Conservation (phyloP, 2,797 vertebrate species). For the Etheostoma nigrum region DNA sequence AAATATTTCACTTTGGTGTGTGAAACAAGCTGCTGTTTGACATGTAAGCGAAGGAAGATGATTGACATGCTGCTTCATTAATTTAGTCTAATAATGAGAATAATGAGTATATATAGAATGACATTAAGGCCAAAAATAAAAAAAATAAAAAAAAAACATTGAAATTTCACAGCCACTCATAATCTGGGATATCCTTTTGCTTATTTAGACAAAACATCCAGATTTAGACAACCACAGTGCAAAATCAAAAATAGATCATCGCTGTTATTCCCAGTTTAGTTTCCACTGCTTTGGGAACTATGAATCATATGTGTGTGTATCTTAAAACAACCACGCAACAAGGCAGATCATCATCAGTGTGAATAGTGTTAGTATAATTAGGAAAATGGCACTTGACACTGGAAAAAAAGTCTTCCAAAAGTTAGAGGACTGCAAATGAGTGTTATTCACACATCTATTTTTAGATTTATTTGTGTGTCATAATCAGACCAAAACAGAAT, state of each 20-base stretch:
- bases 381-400: background rate
- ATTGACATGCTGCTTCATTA: background rate
- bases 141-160: background rate
- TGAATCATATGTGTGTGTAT: background rate
- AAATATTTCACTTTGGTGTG: conserved; percentile 12
- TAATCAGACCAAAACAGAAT: no score
- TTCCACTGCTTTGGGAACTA: background rate
- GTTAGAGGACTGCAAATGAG: background rate
- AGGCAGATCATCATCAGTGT: background rate
- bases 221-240: background rate
- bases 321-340: background rate
- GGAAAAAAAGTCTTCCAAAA: background rate
- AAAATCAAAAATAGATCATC: background rate
- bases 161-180: background rate
- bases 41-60: background rate
- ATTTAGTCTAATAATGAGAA: background rate
- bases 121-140: background rate
- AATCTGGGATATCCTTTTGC: background rate
- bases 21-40: background rate
- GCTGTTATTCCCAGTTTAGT: background rate
- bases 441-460: background rate
- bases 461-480: background rate
- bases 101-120: background rate
- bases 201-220: background rate
- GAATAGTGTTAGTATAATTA: background rate